phyloP scores from a whole-genome alignment of 2,113 vertebrate genomes.

The Indicator maculatus region DNA sequence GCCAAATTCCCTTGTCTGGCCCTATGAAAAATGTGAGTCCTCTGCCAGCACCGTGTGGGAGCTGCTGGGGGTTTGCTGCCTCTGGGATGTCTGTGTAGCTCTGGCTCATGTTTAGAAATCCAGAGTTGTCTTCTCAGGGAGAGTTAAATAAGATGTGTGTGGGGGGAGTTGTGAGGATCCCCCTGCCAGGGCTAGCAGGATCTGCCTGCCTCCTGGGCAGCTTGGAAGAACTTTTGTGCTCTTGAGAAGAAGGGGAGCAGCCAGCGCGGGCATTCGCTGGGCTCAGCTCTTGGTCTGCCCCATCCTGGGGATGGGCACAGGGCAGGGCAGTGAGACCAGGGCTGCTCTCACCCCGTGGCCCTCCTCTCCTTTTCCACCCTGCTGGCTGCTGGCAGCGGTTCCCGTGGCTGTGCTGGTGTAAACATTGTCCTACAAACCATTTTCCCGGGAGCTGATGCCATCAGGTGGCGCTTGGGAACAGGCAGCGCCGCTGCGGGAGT shows the following conservation, averaged over 20 bases:
- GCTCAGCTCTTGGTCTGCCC: background rate
- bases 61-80: background rate
- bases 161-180: background rate
- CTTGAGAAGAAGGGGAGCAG: background rate
- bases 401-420: accelerated
- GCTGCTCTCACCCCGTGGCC: background rate
- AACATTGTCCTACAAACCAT: background rate
- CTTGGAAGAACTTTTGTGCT: background rate
- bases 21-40: background rate
- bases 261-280: accelerated
- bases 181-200: background rate
- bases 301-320: accelerated
- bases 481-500: background rate
- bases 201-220: background rate
- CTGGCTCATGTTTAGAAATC: background rate
- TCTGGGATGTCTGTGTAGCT: background rate
- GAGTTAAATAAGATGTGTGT: background rate
- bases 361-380: background rate
- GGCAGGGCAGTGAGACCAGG: background rate
- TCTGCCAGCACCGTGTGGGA: accelerated
- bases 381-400: background rate
- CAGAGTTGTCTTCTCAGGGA: background rate
- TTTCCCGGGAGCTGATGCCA: background rate
- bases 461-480: slow-evolving; percentile 52
- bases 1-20: background rate